Percentiles rank a stretch among this genome's conserved stretches.
phyloP scores from a whole-genome alignment of 1,140 invertebrate species.

The Bombus polaris region DNA sequence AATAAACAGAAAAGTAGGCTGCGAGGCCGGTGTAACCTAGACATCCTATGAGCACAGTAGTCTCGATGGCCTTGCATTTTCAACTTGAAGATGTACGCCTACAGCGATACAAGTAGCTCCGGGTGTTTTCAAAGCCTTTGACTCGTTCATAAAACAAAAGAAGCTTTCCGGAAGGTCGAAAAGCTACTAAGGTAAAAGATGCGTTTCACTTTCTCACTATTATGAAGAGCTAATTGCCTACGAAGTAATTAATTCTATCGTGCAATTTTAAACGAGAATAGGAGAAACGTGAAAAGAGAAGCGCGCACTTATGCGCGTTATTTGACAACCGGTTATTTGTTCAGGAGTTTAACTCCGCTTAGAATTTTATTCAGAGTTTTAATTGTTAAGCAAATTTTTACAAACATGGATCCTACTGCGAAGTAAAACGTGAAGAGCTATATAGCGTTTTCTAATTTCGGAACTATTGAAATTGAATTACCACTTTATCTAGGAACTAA shows the following conservation, averaged over 20 bases:
- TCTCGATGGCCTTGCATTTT: conserved; percentile 38
- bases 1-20: background rate
- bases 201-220: conserved; percentile 7
- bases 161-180: conserved; percentile 20
- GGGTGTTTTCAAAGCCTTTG: conserved; percentile 24
- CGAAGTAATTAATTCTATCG: conserved; percentile 35
- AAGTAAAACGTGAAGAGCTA: too few species aligned
- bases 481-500: background rate
- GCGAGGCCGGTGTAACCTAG: background rate
- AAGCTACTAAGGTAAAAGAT: conserved; percentile 20
- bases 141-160: conserved; percentile 32
- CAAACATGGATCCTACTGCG: background rate
- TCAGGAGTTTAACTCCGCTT: too few species aligned
- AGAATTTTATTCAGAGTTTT: background rate
- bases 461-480: background rate
- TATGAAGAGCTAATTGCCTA: conserved; percentile 20
- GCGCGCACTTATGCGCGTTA: too few species aligned
- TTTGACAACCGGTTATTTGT: background rate
- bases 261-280: background rate
- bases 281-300: background rate
- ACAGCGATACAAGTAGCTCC: conserved; percentile 39
- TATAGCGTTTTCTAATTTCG: background rate
- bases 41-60: background rate
- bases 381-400: background rate
- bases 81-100: conserved; percentile 43